phyloP scores from a whole-genome alignment of 1,140 invertebrate species.

The Trinorchestia longiramus region DNA sequence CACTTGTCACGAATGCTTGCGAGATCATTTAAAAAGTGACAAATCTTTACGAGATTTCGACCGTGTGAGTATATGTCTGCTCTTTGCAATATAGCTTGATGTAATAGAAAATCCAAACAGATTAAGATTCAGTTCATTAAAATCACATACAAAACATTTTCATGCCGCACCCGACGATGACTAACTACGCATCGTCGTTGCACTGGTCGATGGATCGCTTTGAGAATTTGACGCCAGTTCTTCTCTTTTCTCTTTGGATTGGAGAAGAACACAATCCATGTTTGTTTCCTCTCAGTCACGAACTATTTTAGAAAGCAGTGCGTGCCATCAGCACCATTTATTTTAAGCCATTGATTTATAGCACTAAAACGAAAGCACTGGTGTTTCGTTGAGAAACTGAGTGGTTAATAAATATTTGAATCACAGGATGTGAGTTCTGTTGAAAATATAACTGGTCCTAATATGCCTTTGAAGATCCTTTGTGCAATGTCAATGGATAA shows the following conservation, averaged over 20 bases:
- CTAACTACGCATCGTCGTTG: not conserved
- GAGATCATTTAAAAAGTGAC: not conserved
- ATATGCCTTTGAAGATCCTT: not conserved
- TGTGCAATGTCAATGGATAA: not conserved
- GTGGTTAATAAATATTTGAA: not conserved
- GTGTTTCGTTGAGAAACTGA: not conserved
- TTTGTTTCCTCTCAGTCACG: conserved; percentile 33
- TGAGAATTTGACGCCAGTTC: not conserved
- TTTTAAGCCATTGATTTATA: not conserved
- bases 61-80: not conserved
- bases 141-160: not conserved
- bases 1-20: not conserved
- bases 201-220: not conserved
- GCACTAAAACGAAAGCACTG: not conserved
- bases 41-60: not conserved
- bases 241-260: not conserved
- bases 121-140: not conserved
- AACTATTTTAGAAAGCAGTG: not conserved
- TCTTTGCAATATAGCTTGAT: not conserved
- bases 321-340: not conserved
- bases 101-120: not conserved
- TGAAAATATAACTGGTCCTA: not conserved
- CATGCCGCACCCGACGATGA: not conserved
- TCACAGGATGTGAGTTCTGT: not conserved
- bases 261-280: not conserved